Percentiles rank a stretch among this genome's conserved stretches.
These are phyloP conservation scores for Meriones unguiculatus DNA, from an alignment of 2,113 vertebrate genomes.

Conservation along the genomic window DNA sequence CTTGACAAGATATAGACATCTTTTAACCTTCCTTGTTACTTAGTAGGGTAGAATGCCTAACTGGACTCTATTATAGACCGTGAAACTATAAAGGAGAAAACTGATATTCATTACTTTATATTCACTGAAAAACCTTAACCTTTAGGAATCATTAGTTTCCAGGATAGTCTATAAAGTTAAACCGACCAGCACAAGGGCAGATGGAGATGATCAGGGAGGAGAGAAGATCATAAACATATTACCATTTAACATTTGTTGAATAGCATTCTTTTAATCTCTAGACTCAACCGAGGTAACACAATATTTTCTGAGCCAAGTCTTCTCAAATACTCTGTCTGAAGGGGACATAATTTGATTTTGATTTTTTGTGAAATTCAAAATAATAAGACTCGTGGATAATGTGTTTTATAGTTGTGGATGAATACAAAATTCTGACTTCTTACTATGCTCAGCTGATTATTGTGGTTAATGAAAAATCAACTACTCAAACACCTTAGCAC, in stretches of 20 bases:
- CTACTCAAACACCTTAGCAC: not conserved
- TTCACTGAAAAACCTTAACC: constrained; percentile 78
- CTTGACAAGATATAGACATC: constrained; percentile 48
- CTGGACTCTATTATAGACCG: constrained; percentile 60
- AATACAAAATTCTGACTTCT: not conserved
- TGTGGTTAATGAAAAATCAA: not conserved
- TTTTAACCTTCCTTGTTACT: constrained; percentile 67
- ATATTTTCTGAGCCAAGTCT: constrained; percentile 46
- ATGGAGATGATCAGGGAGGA: constrained; percentile 56
- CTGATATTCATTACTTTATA: constrained; percentile 72
- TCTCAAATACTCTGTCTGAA: not conserved
- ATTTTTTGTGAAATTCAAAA: constrained; percentile 17
- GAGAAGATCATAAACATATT: constrained; percentile 55
- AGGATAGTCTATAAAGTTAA: constrained; percentile 80
- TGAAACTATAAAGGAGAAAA: constrained; percentile 70
- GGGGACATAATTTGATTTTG: not conserved
- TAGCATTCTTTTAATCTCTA: not conserved
- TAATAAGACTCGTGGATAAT: not conserved
- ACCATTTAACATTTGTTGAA: constrained; percentile 35
- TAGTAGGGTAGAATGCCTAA: constrained; percentile 57
- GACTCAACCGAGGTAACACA: not conserved
- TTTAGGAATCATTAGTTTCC: constrained; percentile 82
- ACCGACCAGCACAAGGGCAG: constrained; percentile 76
- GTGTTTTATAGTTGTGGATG: not conserved
- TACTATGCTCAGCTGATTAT: not conserved